phyloP scores from a whole-genome alignment of 2,888 invertebrate genomes.

The Epinotia ramella region DNA sequence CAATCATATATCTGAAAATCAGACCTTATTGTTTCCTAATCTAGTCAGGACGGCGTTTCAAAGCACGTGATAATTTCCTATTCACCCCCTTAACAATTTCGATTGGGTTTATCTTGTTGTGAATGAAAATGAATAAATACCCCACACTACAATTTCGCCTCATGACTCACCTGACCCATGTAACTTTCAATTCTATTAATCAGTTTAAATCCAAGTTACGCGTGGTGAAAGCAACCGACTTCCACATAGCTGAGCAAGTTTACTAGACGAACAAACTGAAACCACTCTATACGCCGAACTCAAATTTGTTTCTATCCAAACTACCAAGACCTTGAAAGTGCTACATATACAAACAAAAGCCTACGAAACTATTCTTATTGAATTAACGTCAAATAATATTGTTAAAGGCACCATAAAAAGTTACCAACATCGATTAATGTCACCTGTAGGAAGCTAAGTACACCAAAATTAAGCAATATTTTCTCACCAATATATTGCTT shows the following conservation, averaged over 20 bases:
- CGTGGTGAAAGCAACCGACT: slow-evolving; percentile 8
- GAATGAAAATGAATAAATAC: background rate
- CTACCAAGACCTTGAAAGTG: slow-evolving; percentile 14
- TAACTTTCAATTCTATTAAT: background rate
- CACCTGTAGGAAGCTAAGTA: slow-evolving; percentile 49
- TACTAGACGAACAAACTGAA: slow-evolving; percentile 7
- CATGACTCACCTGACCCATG: background rate
- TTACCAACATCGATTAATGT: slow-evolving; percentile 48
- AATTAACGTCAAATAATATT: slow-evolving; percentile 37
- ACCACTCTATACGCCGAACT: slow-evolving; percentile 13
- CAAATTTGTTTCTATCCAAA: slow-evolving; percentile 7
- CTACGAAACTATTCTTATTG: slow-evolving; percentile 25
- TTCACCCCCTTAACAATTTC: too few species aligned
- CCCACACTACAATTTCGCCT: background rate
- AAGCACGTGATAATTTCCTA: too few species aligned
- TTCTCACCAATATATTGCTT: slow-evolving; percentile 68
- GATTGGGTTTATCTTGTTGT: too few species aligned
- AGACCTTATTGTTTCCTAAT: too few species aligned
- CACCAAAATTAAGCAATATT: slow-evolving; percentile 59
- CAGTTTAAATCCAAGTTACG: background rate
- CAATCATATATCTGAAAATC: too few species aligned
- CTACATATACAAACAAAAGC: slow-evolving; percentile 1
- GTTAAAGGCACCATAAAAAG: slow-evolving; percentile 49
- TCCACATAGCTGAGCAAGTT: slow-evolving; percentile 7
- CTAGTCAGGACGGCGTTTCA: too few species aligned